Percentiles rank a stretch among this genome's conserved stretches.
Conservation (phyloP, 2,888 invertebrate genomes). For the Chrysolina oricalcia region DNA sequence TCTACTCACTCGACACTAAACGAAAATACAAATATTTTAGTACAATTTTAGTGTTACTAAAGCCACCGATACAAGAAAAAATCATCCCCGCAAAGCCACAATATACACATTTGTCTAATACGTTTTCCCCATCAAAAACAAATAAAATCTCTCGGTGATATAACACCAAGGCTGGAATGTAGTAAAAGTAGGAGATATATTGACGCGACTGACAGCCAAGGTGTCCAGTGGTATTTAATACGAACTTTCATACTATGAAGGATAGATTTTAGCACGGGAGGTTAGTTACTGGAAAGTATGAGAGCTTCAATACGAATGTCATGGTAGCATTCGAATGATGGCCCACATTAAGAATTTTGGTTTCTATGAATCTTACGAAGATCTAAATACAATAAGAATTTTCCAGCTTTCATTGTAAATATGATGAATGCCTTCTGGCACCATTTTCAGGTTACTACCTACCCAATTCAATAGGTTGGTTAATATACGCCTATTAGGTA, state of each 20-base stretch:
- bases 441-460: too few relatives aligned
- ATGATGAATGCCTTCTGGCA: too few relatives aligned
- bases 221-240: conserved; percentile 52
- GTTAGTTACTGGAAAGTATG: neutral
- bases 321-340: too few relatives aligned
- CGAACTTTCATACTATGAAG: conserved; percentile 39
- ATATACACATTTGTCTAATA: conserved; percentile 69
- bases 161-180: conserved; percentile 57
- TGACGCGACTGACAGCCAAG: conserved; percentile 47
- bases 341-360: too few relatives aligned
- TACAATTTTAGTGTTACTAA: conserved; percentile 66
- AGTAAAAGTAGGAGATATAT: conserved; percentile 51
- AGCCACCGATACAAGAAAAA: conserved; percentile 68
- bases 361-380: too few relatives aligned
- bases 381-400: too few relatives aligned
- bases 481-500: too few relatives aligned
- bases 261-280: conserved; percentile 38
- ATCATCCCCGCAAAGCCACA: conserved; percentile 67
- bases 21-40: conserved; percentile 62
- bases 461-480: too few relatives aligned
- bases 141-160: conserved; percentile 62
- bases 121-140: conserved; percentile 67
- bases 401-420: too few relatives aligned
- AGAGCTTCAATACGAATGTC: too few relatives aligned
- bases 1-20: conserved; percentile 22